These are phyloP conservation scores for Stenopsyche tienmushanensis DNA, from an alignment of 1,140 invertebrate species.

Conservation along the genomic window DNA sequence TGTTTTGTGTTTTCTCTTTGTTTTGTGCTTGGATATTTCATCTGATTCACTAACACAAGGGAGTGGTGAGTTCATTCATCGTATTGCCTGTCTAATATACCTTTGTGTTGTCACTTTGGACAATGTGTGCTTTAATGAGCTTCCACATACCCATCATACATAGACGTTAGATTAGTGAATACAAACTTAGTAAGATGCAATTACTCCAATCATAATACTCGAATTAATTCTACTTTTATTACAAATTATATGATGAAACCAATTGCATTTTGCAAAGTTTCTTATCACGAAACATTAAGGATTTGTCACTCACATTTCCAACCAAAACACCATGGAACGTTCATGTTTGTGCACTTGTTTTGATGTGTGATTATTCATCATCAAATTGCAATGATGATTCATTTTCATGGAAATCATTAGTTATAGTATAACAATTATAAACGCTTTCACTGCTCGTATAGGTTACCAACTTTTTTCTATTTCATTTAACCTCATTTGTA, in stretches of 20 bases:
- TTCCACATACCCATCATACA: constrained; percentile 27
- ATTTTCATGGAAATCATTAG: neutral
- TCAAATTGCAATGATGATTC: neutral
- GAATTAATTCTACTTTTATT: neutral
- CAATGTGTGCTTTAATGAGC: constrained; percentile 34
- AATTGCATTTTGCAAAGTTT: neutral
- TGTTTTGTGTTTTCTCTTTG: constrained; percentile 37
- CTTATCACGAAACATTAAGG: neutral
- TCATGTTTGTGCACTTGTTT: constrained; percentile 16
- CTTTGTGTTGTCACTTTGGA: constrained; percentile 22
- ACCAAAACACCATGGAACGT: constrained; percentile 15
- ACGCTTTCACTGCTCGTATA: neutral
- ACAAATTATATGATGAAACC: neutral
- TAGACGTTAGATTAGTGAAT: constrained; percentile 12
- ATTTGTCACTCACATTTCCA: neutral
- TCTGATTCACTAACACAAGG: constrained; percentile 33
- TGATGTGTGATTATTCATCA: constrained; percentile 1
- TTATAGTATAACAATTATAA: neutral
- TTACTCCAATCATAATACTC: neutral
- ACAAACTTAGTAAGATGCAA: neutral
- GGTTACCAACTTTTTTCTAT: neutral
- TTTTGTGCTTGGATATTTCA: constrained; percentile 37
- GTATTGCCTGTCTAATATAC: constrained; percentile 14
- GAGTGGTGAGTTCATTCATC: constrained; percentile 38
- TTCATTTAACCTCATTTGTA: too few relatives aligned